A percentile compares a stretch with the other conserved stretches of the same genome.
These are phyloP conservation scores for Actenoides hombroni DNA, from an alignment of 2,113 vertebrate species.

Conservation along the genomic window DNA sequence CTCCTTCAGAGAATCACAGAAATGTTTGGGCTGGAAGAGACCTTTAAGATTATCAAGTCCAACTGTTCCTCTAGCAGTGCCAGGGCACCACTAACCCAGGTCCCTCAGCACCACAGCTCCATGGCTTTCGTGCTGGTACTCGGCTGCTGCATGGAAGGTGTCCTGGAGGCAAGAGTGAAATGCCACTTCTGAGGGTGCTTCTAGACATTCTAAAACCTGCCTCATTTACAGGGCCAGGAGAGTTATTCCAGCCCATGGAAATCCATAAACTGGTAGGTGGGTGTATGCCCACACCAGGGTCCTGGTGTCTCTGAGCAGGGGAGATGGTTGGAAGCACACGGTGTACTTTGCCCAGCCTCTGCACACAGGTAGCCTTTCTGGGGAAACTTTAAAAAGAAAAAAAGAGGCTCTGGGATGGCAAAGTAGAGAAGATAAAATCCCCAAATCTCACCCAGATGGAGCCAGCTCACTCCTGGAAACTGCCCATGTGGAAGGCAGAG, in stretches of 20 bases:
- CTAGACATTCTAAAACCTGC: background rate
- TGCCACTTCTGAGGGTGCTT: background rate
- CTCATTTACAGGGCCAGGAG: background rate
- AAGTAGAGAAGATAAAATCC: background rate
- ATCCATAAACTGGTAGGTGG: no score
- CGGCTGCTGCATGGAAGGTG: background rate
- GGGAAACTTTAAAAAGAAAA: no score
- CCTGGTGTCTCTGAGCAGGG: background rate
- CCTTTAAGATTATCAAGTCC: no score
- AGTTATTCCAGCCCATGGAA: background rate
- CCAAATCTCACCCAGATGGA: background rate
- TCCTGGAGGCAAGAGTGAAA: background rate
- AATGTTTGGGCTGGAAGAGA: no score
- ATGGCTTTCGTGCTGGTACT: background rate
- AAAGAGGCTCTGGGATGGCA: background rate
- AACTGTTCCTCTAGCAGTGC: no score
- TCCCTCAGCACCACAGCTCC: no score
- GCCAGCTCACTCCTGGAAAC: background rate
- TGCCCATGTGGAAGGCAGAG: fast-evolving
- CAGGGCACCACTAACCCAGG: no score
- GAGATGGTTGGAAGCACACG: background rate
- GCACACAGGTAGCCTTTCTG: background rate
- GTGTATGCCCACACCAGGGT: background rate
- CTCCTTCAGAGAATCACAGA: background rate
- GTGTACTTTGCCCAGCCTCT: background rate